phyloP scores from a whole-genome alignment of 1,140 invertebrate genomes.

The Tetramorium parvispinum region DNA sequence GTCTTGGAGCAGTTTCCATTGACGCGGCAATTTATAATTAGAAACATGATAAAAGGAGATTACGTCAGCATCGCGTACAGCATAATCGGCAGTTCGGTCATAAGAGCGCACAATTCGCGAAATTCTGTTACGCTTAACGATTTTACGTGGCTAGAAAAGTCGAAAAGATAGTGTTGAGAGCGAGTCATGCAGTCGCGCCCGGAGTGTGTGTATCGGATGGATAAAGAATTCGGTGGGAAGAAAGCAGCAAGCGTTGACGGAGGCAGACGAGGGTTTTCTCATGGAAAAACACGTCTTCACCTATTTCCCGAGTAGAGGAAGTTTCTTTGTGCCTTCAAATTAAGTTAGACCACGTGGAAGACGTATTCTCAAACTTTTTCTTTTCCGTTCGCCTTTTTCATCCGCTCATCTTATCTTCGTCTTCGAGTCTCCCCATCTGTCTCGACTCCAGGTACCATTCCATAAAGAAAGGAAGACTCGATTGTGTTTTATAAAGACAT shows the following conservation, averaged over 20 bases:
- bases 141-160: slow-evolving; percentile 14
- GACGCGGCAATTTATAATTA: background rate
- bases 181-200: background rate
- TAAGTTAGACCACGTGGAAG: slow-evolving; percentile 71
- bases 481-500: background rate
- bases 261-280: slow-evolving; percentile 57
- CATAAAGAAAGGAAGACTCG: background rate
- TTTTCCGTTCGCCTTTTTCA: slow-evolving; percentile 36
- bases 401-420: slow-evolving; percentile 54
- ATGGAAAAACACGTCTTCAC: slow-evolving; percentile 70
- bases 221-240: slow-evolving; percentile 35
- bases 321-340: slow-evolving; percentile 76
- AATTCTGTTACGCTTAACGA: background rate
- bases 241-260: slow-evolving; percentile 53
- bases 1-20: background rate
- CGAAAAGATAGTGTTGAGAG: background rate
- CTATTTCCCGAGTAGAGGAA: slow-evolving; percentile 68
- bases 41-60: background rate
- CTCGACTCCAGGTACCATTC: slow-evolving; percentile 1
- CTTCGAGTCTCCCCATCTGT: background rate
- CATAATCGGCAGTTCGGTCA: background rate
- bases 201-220: slow-evolving; percentile 20
- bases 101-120: background rate
- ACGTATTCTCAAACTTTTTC: slow-evolving; percentile 67
- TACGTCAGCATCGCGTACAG: background rate